Conservation (phyloP, 1,140 invertebrate genomes). For the Caligus rogercresseyi region DNA sequence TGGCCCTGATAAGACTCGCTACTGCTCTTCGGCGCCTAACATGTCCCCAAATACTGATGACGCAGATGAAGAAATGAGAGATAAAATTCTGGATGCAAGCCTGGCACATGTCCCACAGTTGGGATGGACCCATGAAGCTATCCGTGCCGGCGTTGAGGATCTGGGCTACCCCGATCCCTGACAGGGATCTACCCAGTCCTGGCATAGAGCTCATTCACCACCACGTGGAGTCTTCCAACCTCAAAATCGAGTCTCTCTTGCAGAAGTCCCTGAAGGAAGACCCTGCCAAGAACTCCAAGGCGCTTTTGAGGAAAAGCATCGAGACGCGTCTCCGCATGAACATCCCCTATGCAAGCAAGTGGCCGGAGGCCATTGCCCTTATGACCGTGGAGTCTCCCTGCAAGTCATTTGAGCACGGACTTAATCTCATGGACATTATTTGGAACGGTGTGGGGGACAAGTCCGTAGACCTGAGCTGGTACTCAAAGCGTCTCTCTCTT, state of each 20-base stretch:
- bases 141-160: background rate
- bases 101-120: background rate
- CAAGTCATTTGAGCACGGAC: background rate
- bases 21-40: too few relatives aligned
- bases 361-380: slow-evolving; percentile 9
- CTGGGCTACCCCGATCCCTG: background rate
- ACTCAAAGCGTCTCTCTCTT: slow-evolving; percentile 7
- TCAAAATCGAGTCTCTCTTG: background rate
- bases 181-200: background rate
- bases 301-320: background rate
- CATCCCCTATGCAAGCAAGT: background rate
- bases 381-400: background rate
- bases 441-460: slow-evolving; percentile 13
- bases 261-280: background rate
- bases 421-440: background rate
- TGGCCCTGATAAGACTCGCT: too few relatives aligned
- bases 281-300: background rate
- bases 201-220: slow-evolving; percentile 1
- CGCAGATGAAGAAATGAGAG: background rate
- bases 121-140: background rate
- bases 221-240: slow-evolving; percentile 3
- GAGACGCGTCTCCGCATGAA: slow-evolving; percentile 15
- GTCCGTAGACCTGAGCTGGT: slow-evolving; percentile 17
- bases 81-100: slow-evolving; percentile 4
- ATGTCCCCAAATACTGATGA: background rate